These are phyloP conservation scores for Neosalanx taihuensis DNA, from an alignment of 2,797 vertebrate species.

Conservation along the genomic window DNA sequence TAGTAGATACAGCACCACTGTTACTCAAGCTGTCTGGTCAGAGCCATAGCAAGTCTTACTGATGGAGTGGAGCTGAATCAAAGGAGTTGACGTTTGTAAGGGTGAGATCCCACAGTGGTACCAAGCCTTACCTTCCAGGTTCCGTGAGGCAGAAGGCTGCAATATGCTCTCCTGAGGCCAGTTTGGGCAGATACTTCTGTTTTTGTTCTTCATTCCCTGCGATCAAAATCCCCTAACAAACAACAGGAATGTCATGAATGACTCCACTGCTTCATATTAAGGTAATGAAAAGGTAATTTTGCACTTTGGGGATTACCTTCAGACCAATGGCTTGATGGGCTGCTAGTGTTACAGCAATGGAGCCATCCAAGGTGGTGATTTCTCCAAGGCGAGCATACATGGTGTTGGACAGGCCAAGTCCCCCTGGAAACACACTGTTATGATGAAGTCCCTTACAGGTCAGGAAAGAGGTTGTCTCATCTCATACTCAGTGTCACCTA, in stretches of 20 bases:
- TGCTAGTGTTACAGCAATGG: constrained; percentile 89
- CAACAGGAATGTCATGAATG: constrained; percentile 13
- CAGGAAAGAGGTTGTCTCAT: neutral
- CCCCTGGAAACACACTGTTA: constrained; percentile 69
- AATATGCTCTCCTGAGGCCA: constrained; percentile 88
- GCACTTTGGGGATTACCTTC: constrained; percentile 76
- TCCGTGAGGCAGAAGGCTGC: constrained; percentile 97
- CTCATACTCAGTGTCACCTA: constrained; percentile 48
- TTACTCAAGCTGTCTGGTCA: too few species aligned
- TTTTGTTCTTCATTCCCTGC: constrained; percentile 91
- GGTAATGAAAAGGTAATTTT: neutral
- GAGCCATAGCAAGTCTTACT: neutral
- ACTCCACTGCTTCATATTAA: neutral
- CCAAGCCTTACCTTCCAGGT: constrained; percentile 80
- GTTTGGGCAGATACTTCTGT: constrained; percentile 86
- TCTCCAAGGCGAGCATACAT: constrained; percentile 92
- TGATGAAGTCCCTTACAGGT: neutral
- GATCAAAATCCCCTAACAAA: constrained; percentile 86
- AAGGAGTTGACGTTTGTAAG: neutral
- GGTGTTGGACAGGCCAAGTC: constrained; percentile 91
- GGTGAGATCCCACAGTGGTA: neutral
- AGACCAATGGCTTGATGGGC: constrained; percentile 95
- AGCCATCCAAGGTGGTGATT: constrained; percentile 80
- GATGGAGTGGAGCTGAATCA: too few species aligned
- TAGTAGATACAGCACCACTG: too few species aligned